phyloP scores from a whole-genome alignment of 2,113 vertebrate genomes.

The Leptodactylus fuscus region DNA sequence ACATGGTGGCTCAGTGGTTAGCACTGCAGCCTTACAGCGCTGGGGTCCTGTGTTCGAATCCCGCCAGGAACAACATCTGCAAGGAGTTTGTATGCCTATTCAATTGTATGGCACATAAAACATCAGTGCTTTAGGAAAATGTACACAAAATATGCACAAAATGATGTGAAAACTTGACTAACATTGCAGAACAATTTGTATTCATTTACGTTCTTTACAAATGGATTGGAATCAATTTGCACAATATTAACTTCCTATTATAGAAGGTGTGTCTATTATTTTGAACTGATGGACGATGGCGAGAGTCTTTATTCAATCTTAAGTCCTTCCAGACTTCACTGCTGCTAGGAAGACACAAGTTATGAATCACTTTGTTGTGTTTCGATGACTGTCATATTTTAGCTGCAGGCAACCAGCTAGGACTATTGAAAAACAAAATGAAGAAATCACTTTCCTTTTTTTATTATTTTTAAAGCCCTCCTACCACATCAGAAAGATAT shows the following conservation, averaged over 20 bases:
- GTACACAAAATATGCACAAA: too few species aligned
- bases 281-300: background rate
- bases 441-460: background rate
- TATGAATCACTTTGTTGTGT: conserved; percentile 9
- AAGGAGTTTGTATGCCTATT: too few species aligned
- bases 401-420: background rate
- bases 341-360: background rate
- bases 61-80: too few species aligned
- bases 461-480: background rate
- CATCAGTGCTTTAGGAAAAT: too few species aligned
- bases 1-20: too few species aligned
- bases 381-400: conserved; percentile 1
- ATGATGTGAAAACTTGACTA: too few species aligned
- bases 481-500: background rate
- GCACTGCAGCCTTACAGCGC: too few species aligned
- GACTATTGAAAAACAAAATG: background rate
- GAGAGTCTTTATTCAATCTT: background rate
- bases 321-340: background rate
- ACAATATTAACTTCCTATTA: background rate
- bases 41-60: too few species aligned
- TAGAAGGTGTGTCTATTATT: background rate
- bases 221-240: background rate
- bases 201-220: background rate
- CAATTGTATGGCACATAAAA: too few species aligned
- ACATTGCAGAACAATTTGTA: background rate